Evolutionary conservation across 2,113 vertebrate genomes (phyloP).

Genomic region (Larimichthys crocea): DNA sequence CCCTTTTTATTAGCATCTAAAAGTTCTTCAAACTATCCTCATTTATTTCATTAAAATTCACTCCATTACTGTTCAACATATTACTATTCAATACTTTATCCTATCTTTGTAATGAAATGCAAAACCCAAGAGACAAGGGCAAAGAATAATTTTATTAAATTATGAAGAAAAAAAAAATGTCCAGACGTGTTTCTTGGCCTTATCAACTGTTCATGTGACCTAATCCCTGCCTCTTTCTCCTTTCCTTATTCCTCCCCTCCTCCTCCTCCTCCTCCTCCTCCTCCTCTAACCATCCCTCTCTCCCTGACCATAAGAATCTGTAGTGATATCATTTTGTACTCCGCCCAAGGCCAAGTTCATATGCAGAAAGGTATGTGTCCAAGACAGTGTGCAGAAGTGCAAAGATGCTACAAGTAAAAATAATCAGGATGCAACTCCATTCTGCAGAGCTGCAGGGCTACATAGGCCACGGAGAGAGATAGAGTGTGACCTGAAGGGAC

Average conservation of each 20-base stretch:
- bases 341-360: slow-evolving; percentile 62
- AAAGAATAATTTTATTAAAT: slow-evolving; percentile 65
- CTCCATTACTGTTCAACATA: slow-evolving; percentile 33
- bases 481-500: slow-evolving; percentile 43
- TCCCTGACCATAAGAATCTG: neutral
- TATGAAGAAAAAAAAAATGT: slow-evolving; percentile 21
- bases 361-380: slow-evolving; percentile 67
- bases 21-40: slow-evolving; percentile 29
- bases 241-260: neutral
- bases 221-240: slow-evolving; percentile 45
- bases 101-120: slow-evolving; percentile 67
- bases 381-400: slow-evolving; percentile 53
- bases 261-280: neutral
- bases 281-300: neutral
- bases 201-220: slow-evolving; percentile 59
- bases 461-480: slow-evolving; percentile 40
- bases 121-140: slow-evolving; percentile 65
- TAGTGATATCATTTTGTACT: slow-evolving; percentile 43
- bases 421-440: slow-evolving; percentile 51
- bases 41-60: slow-evolving; percentile 58
- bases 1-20: slow-evolving; percentile 15
- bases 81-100: slow-evolving; percentile 58
- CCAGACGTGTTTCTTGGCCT: slow-evolving; percentile 35
- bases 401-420: slow-evolving; percentile 63
- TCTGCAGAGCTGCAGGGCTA: slow-evolving; percentile 60